Conservation (phyloP, 2,113 vertebrate species). For the Coptodon rendalli region DNA sequence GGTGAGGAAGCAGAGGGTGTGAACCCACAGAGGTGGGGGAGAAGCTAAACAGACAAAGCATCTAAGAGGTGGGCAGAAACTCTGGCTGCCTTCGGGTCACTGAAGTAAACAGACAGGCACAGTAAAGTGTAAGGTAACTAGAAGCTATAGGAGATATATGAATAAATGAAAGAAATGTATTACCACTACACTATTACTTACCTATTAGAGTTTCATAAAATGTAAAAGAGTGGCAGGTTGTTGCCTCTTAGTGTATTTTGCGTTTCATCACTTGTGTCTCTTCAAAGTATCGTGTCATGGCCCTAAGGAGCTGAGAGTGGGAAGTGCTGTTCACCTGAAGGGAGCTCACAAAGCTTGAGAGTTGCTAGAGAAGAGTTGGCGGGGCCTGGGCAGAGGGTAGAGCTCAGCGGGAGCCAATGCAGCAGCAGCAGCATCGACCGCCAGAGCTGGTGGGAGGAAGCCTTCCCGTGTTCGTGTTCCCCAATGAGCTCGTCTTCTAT, state of each 20-base stretch:
- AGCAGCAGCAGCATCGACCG: constrained; percentile 97
- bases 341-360: constrained; percentile 5
- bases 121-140: background rate
- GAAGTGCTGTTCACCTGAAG: constrained; percentile 15
- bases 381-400: constrained; percentile 53
- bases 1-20: background rate
- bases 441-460: constrained; percentile 98
- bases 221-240: background rate
- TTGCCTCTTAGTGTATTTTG: background rate
- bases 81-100: background rate
- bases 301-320: constrained; percentile 49
- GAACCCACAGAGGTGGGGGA: background rate
- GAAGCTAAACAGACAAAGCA: background rate
- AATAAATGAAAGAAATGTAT: background rate
- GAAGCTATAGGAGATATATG: background rate
- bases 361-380: constrained; percentile 26
- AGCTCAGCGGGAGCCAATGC: constrained; percentile 93
- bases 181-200: background rate
- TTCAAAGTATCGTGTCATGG: constrained; percentile 40
- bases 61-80: background rate
- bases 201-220: background rate
- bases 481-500: constrained; percentile 96
- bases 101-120: background rate
- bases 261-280: background rate
- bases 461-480: constrained; percentile 99